Conservation (phyloP, 2,113 vertebrate genomes). For the Pachycephala philippinensis region DNA sequence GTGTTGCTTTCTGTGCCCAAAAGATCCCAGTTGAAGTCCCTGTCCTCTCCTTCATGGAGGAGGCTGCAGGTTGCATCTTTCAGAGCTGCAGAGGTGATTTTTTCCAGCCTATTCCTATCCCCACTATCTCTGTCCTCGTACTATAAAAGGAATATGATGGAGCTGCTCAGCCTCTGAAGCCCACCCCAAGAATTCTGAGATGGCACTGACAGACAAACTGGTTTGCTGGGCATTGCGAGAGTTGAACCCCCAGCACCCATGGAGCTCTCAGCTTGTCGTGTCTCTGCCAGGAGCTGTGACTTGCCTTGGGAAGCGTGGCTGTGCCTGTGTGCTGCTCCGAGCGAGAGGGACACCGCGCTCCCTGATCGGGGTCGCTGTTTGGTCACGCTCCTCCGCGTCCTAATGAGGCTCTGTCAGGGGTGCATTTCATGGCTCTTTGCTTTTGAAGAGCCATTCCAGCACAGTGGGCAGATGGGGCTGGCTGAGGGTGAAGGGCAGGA, state of each 20-base stretch:
- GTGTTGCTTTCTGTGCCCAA: background rate
- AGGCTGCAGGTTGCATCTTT: background rate
- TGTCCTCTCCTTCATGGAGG: background rate
- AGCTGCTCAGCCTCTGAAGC: background rate
- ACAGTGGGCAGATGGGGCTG: background rate
- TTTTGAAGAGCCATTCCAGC: background rate
- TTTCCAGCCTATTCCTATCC: background rate
- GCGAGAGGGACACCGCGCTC: background rate
- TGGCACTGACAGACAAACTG: background rate
- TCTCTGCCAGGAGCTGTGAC: background rate
- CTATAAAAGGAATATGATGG: background rate
- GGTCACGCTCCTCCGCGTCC: background rate
- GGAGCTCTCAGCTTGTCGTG: background rate
- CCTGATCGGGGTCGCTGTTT: background rate
- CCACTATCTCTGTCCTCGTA: background rate
- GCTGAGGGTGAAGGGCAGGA: background rate
- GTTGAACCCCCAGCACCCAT: background rate
- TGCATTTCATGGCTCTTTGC: background rate
- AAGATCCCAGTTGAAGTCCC: background rate
- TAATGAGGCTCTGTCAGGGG: background rate
- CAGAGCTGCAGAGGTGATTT: background rate
- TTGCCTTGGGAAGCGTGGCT: background rate
- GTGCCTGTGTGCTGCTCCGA: background rate
- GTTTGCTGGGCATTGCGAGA: background rate
- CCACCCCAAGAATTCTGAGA: background rate